Evolutionary conservation across 2,888 invertebrate genomes (phyloP).

Genomic region (Rhorus exstirpatorius): DNA sequence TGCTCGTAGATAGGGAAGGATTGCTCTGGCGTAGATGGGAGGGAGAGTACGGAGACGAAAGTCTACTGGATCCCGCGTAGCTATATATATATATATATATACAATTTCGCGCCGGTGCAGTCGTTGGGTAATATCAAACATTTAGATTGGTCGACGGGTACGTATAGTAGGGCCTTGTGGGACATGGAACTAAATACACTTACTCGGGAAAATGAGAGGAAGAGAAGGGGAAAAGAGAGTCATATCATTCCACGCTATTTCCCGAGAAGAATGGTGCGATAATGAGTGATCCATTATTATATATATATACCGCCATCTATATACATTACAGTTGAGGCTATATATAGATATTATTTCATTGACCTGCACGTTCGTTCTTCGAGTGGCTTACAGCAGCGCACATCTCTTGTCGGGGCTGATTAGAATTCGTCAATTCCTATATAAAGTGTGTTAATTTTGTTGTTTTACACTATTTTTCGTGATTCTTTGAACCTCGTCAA

Average conservation of each 20-base stretch:
- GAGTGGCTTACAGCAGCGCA: background rate
- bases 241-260: slow-evolving; percentile 84
- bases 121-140: slow-evolving; percentile 84
- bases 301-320: slow-evolving; percentile 69
- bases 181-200: slow-evolving; percentile 83
- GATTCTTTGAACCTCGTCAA: too few relatives aligned
- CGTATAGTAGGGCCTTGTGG: slow-evolving; percentile 71
- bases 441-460: background rate
- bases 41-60: slow-evolving; percentile 53
- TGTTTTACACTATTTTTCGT: background rate
- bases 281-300: slow-evolving; percentile 81
- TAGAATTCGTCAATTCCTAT: background rate
- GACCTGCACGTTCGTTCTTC: background rate
- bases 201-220: slow-evolving; percentile 74
- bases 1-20: slow-evolving; percentile 40
- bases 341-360: slow-evolving; percentile 53
- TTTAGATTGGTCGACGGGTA: slow-evolving; percentile 80
- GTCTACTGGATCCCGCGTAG: slow-evolving; percentile 40
- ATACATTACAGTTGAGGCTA: slow-evolving; percentile 16
- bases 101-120: slow-evolving; percentile 35
- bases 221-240: slow-evolving; percentile 61
- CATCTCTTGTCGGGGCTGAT: background rate
- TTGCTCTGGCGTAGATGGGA: slow-evolving; percentile 25
- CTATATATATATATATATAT: slow-evolving; percentile 13
- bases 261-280: slow-evolving; percentile 84